Conservation (phyloP, 2,888 invertebrate species). For the Deroplatys truncata region DNA sequence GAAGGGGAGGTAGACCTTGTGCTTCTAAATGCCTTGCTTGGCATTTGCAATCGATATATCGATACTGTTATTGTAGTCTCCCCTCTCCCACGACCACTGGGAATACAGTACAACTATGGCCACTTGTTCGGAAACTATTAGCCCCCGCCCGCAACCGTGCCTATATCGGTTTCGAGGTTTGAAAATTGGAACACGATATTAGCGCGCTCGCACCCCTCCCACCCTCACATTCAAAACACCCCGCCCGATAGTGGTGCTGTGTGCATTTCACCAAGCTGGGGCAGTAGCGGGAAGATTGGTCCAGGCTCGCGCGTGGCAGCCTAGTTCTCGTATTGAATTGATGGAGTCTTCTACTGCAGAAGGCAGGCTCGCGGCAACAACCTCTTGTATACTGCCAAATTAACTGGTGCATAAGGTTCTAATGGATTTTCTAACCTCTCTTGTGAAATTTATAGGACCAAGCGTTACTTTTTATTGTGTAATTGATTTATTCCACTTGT, state of each 20-base stretch:
- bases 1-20: neutral
- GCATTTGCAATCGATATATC: constrained; percentile 14
- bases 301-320: neutral
- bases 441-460: no score
- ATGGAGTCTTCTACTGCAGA: neutral
- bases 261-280: constrained; percentile 4
- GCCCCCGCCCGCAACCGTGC: neutral
- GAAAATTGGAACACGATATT: constrained; percentile 24
- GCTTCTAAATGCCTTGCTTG: neutral
- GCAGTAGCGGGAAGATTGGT: constrained; percentile 16
- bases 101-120: constrained; percentile 2
- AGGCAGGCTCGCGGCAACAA: neutral
- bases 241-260: neutral
- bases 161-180: constrained; percentile 9
- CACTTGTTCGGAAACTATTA: constrained; percentile 20
- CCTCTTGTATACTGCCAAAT: no score
- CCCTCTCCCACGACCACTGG: neutral
- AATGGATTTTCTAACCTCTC: no score
- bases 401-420: no score
- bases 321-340: constrained; percentile 2
- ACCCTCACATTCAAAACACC: neutral
- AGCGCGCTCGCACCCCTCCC: neutral
- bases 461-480: no score
- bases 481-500: no score
- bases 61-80: constrained; percentile 17